Evolutionary conservation across 92 coral and sea anemone species (phyloP).

Genomic region (Ricordea florida): DNA sequence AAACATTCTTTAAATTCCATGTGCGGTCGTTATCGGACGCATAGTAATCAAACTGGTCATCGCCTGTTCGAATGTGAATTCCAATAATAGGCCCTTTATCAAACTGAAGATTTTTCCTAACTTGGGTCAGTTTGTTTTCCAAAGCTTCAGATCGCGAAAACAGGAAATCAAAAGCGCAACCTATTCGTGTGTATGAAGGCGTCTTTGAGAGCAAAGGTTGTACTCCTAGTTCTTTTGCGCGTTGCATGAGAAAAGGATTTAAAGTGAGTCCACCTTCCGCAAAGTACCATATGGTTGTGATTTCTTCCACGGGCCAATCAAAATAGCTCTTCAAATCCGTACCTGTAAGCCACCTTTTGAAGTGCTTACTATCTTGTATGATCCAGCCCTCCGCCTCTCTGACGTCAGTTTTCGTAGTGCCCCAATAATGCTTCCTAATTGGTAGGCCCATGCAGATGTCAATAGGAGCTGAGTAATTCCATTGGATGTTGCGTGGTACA

Average conservation of each 20-base stretch:
- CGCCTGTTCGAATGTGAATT: constrained; percentile 86
- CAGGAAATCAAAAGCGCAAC: constrained; percentile 87
- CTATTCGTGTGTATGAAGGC: constrained; percentile 68
- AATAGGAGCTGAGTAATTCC: constrained; percentile 73
- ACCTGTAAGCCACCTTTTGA: constrained; percentile 58
- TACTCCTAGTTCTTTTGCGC: constrained; percentile 64
- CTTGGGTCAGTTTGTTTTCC: constrained; percentile 33
- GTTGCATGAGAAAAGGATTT: constrained; percentile 66
- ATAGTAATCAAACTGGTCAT: constrained; percentile 67
- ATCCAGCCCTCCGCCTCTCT: constrained; percentile 77
- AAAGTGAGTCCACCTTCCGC: constrained; percentile 70
- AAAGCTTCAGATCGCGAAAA: constrained; percentile 71
- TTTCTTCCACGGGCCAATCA: constrained; percentile 63
- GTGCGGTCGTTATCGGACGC: constrained; percentile 54
- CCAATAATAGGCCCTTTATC: constrained; percentile 63
- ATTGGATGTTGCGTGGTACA: constrained; percentile 71
- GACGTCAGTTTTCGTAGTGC: constrained; percentile 68
- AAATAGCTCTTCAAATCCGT: constrained; percentile 65
- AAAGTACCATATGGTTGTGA: constrained; percentile 86
- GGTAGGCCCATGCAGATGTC: constrained; percentile 71
- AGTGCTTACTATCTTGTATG: constrained; percentile 59
- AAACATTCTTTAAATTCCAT: constrained; percentile 26
- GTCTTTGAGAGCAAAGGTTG: constrained; percentile 56
- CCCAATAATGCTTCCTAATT: constrained; percentile 83
- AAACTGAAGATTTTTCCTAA: constrained; percentile 33